phyloP scores from a whole-genome alignment of 35 echinoderm and acorn worm species.

The Holothuria glaberrima region DNA sequence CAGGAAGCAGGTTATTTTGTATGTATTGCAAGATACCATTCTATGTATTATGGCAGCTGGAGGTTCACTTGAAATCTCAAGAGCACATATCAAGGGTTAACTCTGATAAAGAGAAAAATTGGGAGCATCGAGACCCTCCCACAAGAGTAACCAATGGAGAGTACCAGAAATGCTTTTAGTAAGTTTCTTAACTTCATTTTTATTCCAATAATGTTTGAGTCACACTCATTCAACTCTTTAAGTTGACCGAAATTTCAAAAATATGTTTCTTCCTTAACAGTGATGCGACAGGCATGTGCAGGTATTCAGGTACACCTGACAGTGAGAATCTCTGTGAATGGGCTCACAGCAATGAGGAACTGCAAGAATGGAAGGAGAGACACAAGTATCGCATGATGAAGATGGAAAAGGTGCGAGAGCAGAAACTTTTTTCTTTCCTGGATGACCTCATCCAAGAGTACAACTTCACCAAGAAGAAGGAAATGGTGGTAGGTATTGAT shows the following conservation, averaged over 20 bases:
- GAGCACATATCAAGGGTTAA: conserved; percentile 78
- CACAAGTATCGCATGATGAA: conserved; percentile 90
- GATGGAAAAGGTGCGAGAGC: conserved; percentile 65
- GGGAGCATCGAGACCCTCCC: conserved; percentile 80
- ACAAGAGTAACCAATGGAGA: conserved; percentile 72
- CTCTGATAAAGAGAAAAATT: conserved; percentile 79
- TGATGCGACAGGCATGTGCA: conserved; percentile 35
- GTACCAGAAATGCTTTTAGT: conserved; percentile 69
- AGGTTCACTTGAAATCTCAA: conserved; percentile 61
- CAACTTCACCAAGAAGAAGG: conserved; percentile 60
- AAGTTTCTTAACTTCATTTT: background rate
- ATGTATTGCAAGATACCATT: conserved; percentile 70
- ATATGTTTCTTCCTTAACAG: background rate
- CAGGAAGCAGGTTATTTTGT: conserved; percentile 56
- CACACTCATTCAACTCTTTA: background rate
- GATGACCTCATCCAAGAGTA: conserved; percentile 70
- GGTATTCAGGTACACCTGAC: conserved; percentile 52
- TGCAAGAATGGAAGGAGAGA: conserved; percentile 84
- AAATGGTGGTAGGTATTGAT: conserved; percentile 85
- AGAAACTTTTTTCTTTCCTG: conserved; percentile 82
- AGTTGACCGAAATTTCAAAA: too few species aligned
- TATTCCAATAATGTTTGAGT: background rate
- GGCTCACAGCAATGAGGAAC: conserved; percentile 83
- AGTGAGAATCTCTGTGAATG: conserved; percentile 76
- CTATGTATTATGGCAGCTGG: conserved; percentile 46